Conservation (phyloP, 2,113 vertebrate genomes). For the Danio rerio region GRCz12tu NC_133183.1:23344501-23345000, state of each 20-base stretch:
- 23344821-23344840: constrained; percentile 38
- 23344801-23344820: constrained; percentile 60
- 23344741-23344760: constrained; percentile 66
- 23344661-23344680: constrained; percentile 59
- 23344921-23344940: background rate
- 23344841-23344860: background rate
- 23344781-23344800: constrained; percentile 68
- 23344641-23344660: constrained; percentile 72
- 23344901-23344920: too few relatives aligned
- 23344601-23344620: constrained; percentile 74
- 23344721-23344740: constrained; percentile 73
- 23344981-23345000: background rate
- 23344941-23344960: background rate
- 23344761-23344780: constrained; percentile 71
- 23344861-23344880: background rate
- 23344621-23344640: constrained; percentile 76
- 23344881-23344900: background rate
- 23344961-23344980: background rate
- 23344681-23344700: constrained; percentile 70
- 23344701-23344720: constrained; percentile 73
- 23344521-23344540: constrained; percentile 68
- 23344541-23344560: constrained; percentile 69
- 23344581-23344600: constrained; percentile 65
- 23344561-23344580: constrained; percentile 73
- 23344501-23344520: constrained; percentile 44